Evolutionary conservation across 2,888 invertebrate species (phyloP), one percentile per base, ranked within the genome.

Genomic region (Catocala sponsa): DNA sequence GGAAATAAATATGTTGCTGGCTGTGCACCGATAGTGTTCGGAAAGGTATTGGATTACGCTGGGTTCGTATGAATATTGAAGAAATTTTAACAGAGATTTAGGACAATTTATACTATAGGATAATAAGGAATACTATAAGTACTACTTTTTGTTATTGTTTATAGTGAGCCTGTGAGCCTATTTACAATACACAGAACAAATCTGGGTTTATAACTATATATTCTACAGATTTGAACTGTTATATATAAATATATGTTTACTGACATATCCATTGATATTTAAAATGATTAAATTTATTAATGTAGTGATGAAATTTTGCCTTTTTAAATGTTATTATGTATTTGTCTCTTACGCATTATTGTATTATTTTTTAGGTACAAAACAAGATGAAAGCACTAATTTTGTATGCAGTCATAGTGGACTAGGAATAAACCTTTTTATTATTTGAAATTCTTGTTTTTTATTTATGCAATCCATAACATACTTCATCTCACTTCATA

Each of bases 331-430:
- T 71, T 71, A 65, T 70, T 74, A 70, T 68, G 66, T 67, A 63
- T 70, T 71, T 75, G 63, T 74, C 72, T 68, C 70, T 75, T 73
- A 76, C 53, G 68, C 57, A 35, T 70, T 66, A 78, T 78, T 78
- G 73, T 80, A 73, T 77, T 82, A 76, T 84, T 86, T 89, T 60
- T 87, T 87, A 87, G 84, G 85, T 87, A 85, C 85, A 85, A 85
- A 84, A 82, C 85, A 83, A 78, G 76, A 70, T 77, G 76, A 84
- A 84, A 87, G 80, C 80, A 84, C 82, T 89, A 81, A 85, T 86
- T 86, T 90, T 90, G 84, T 90, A 85, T 84, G 87, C 83, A 82
- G 86, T 82, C 85, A 78, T 89, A 88, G 84, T 88, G 84, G 85
- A 86, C 71, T 88, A 83, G 79, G 83, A 89, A 88, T 89, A 88